phyloP scores from a whole-genome alignment of 2,113 vertebrate species.

The Bubo blakistoni region DNA sequence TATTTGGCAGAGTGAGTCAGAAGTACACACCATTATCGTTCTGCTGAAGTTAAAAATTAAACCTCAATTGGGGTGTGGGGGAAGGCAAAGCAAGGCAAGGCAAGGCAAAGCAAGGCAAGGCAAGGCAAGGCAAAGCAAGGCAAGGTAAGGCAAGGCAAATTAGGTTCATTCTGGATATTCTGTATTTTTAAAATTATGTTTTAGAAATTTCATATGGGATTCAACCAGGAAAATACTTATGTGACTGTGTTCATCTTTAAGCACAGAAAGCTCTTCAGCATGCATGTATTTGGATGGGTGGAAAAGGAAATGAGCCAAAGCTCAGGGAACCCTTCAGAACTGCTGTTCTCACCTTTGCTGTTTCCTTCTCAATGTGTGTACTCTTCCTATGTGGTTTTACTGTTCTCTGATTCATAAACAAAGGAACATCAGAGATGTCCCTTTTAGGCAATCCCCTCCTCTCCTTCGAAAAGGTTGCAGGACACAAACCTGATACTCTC shows the following conservation, averaged over 20 bases:
- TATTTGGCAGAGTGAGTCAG: neutral
- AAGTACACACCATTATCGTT: neutral
- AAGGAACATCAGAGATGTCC: neutral
- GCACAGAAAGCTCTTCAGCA: neutral
- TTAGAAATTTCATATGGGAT: neutral
- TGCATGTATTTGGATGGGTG: rapidly evolving
- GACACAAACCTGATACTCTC: neutral
- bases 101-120: neutral
- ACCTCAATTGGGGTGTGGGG: neutral
- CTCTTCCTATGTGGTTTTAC: neutral
- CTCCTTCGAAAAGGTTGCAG: neutral
- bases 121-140: neutral
- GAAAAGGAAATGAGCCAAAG: neutral
- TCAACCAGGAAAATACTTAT: neutral
- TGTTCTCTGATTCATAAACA: neutral
- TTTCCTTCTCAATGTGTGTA: neutral
- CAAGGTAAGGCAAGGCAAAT: neutral
- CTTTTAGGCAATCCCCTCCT: neutral
- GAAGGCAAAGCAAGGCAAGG: neutral
- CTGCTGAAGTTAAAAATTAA: neutral
- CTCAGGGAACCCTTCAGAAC: neutral
- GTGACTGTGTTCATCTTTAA: neutral
- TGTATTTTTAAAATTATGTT: neutral
- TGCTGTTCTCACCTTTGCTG: neutral
- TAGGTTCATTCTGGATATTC: neutral